These are phyloP conservation scores for Malachius bipustulatus DNA, from an alignment of 2,888 invertebrate genomes.

Conservation along the genomic window DNA sequence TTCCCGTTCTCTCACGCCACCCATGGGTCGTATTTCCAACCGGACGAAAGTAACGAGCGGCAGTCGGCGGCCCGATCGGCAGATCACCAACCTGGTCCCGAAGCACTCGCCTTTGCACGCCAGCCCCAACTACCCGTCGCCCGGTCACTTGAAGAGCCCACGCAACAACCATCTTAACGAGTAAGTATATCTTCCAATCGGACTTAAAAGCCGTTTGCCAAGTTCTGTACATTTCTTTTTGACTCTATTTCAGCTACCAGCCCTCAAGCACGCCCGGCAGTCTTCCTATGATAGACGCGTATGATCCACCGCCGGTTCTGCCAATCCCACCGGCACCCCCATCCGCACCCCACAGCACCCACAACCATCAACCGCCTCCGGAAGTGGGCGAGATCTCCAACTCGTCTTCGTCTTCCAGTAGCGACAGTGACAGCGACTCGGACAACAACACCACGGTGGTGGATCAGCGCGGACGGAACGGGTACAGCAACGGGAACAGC, in stretches of 20 bases:
- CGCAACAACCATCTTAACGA: slow-evolving; percentile 15
- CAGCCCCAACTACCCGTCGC: slow-evolving; percentile 39
- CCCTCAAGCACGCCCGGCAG: slow-evolving; percentile 59
- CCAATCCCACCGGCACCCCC: slow-evolving; percentile 4
- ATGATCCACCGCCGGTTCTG: slow-evolving; percentile 25
- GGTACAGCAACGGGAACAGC: too few relatives aligned
- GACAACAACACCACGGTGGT: slow-evolving; percentile 24
- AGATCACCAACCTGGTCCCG: slow-evolving; percentile 40
- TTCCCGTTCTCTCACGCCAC: slow-evolving; percentile 30
- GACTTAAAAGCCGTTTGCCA: background rate
- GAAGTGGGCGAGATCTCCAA: slow-evolving; percentile 36
- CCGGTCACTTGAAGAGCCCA: slow-evolving; percentile 30
- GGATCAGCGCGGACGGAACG: too few relatives aligned
- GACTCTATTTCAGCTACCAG: background rate
- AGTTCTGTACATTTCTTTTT: slow-evolving; percentile 1
- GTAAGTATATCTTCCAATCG: slow-evolving; percentile 14
- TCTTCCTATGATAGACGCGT: slow-evolving; percentile 60
- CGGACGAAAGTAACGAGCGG: slow-evolving; percentile 36
- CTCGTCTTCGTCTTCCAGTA: slow-evolving; percentile 27
- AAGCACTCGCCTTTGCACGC: slow-evolving; percentile 48
- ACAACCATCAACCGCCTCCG: slow-evolving; percentile 4
- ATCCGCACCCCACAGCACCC: background rate
- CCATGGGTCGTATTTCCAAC: slow-evolving; percentile 30
- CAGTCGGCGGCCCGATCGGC: slow-evolving; percentile 30
- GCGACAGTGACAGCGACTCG: slow-evolving; percentile 35